These are phyloP conservation scores for Callipepla californica DNA, from an alignment of 2,113 vertebrate species.

Conservation along the genomic window DNA sequence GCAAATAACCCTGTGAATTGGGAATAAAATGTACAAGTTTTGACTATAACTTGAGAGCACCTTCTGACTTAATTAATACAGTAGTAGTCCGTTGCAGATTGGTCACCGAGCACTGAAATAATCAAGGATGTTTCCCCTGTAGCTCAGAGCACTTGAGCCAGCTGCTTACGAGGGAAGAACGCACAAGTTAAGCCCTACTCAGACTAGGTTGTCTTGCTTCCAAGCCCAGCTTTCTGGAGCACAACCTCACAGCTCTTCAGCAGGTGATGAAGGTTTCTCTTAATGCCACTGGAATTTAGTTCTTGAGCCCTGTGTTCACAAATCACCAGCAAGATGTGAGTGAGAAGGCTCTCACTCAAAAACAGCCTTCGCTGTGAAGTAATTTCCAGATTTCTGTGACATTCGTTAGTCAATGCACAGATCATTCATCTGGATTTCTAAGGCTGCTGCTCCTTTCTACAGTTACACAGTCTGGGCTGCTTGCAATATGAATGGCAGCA, in stretches of 20 bases:
- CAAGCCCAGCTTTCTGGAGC: neutral
- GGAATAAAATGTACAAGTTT: conserved; percentile 76
- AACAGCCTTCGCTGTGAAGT: neutral
- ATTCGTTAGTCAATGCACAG: accelerated
- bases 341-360: neutral
- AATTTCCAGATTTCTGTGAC: too few species aligned
- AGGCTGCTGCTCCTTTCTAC: neutral
- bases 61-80: conserved; percentile 61
- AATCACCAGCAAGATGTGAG: too few species aligned
- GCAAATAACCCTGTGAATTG: conserved; percentile 71
- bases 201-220: neutral
- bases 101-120: neutral
- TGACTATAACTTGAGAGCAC: conserved; percentile 69
- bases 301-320: neutral
- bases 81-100: neutral
- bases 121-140: neutral
- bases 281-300: neutral
- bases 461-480: too few species aligned
- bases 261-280: accelerated
- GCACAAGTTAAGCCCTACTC: neutral
- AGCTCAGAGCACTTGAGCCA: neutral
- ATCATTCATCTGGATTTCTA: accelerated
- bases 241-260: neutral
- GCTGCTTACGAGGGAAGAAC: neutral
- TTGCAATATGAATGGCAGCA: neutral